These are phyloP conservation scores for Polyommatus icarus DNA, from an alignment of 2,888 invertebrate genomes.

Conservation along the genomic window DNA sequence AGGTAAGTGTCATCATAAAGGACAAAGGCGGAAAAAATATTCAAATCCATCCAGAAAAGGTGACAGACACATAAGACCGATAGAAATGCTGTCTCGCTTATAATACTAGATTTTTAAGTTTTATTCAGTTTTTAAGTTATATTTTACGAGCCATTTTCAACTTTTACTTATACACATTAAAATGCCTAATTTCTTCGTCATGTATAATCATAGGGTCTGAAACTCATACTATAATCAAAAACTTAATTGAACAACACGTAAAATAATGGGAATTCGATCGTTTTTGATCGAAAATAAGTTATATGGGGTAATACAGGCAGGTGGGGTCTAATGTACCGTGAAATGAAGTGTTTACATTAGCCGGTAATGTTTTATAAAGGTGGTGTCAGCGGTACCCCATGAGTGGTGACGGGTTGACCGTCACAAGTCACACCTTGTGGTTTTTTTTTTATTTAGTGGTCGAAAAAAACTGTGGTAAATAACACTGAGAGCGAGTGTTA, in stretches of 20 bases:
- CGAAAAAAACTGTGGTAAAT: not conserved
- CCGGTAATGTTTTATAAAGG: not conserved
- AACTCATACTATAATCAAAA: not conserved
- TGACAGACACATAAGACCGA: too few species aligned
- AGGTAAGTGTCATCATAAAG: too few species aligned
- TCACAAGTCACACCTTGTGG: not conserved
- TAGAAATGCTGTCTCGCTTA: too few species aligned
- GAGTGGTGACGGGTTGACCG: not conserved
- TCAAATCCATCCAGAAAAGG: too few species aligned
- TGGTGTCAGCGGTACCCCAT: not conserved
- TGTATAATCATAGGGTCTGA: not conserved
- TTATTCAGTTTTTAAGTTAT: too few species aligned
- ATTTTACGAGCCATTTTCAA: too few species aligned
- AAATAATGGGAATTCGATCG: slow-evolving; percentile 12
- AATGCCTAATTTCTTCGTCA: not conserved
- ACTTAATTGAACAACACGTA: not conserved
- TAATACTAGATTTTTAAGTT: too few species aligned
- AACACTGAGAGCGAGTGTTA: too few species aligned
- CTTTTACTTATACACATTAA: too few species aligned
- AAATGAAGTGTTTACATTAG: slow-evolving; percentile 13
- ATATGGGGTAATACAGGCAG: slow-evolving; percentile 1
- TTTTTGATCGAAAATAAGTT: slow-evolving; percentile 2
- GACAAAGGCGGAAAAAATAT: too few species aligned
- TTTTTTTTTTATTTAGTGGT: not conserved
- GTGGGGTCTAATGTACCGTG: slow-evolving; percentile 4